Conservation (phyloP, 2,797 vertebrate species). For the Rhinichthys osculus region DNA sequence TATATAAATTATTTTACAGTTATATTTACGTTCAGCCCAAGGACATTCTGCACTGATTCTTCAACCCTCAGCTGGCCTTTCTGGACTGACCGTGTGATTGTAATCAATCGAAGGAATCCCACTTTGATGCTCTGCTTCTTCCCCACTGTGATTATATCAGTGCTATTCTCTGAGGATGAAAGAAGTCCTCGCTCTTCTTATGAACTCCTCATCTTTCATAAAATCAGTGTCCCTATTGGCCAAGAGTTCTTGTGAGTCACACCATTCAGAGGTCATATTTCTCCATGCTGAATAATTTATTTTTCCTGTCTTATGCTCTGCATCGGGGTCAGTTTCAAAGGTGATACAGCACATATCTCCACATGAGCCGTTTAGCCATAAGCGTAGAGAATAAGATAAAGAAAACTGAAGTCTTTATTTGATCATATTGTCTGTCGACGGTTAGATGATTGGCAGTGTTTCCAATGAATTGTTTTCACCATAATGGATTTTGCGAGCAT, state of each 20-base stretch:
- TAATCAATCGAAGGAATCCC: slow-evolving; percentile 44
- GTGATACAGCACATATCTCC: slow-evolving; percentile 28
- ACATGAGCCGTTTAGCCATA: slow-evolving; percentile 33
- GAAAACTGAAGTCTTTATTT: background rate
- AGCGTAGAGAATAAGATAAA: slow-evolving; percentile 26
- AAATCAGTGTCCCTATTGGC: slow-evolving; percentile 50
- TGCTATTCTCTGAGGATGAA: slow-evolving; percentile 34
- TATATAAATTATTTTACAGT: no score
- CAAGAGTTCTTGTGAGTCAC: slow-evolving; percentile 39
- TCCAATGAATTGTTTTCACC: background rate
- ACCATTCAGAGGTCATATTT: slow-evolving; percentile 59
- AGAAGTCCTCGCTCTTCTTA: slow-evolving; percentile 36
- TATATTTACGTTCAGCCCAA: background rate
- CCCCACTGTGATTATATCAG: slow-evolving; percentile 49
- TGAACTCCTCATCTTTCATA: slow-evolving; percentile 53
- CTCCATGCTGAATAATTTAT: slow-evolving; percentile 62
- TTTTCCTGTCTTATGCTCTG: slow-evolving; percentile 51
- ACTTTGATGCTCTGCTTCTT: slow-evolving; percentile 18
- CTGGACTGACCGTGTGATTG: slow-evolving; percentile 13
- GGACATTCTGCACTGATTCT: background rate
- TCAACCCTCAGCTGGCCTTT: slow-evolving; percentile 17
- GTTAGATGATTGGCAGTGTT: background rate
- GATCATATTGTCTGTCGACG: background rate
- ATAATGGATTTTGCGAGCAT: background rate
- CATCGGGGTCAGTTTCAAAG: slow-evolving; percentile 45